Percentiles rank a stretch among this genome's conserved stretches.
Evolutionary conservation across 2,797 vertebrate genomes (phyloP).

Genomic region (Phoeniculus purpureus): DNA sequence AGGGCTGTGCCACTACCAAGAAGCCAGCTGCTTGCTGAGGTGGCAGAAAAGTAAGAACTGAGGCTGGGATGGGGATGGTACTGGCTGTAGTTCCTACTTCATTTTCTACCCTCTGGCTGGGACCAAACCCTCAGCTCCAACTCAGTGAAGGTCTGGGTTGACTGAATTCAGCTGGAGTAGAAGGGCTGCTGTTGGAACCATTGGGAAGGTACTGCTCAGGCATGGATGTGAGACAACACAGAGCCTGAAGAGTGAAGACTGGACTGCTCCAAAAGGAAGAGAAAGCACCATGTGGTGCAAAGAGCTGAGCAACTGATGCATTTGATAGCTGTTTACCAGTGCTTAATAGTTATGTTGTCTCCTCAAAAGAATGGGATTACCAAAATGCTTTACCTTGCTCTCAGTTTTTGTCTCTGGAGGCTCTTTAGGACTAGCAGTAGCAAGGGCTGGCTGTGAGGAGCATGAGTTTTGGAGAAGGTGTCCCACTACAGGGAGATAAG

Average conservation of each 20-base stretch:
- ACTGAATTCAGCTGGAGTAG: neutral
- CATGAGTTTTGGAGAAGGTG: neutral
- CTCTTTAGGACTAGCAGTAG: neutral
- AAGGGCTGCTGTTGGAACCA: neutral
- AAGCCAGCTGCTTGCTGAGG: neutral
- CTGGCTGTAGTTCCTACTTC: neutral
- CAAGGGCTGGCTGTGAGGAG: neutral
- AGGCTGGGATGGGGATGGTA: rapidly evolving
- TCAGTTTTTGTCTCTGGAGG: neutral
- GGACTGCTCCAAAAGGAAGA: neutral
- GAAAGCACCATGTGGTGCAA: neutral
- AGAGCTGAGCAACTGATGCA: neutral
- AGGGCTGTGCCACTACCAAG: neutral
- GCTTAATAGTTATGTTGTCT: neutral
- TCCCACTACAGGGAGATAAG: neutral
- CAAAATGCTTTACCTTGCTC: neutral
- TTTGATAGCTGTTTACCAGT: neutral
- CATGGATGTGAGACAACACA: neutral
- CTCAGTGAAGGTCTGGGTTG: rapidly evolving
- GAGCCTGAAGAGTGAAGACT: neutral
- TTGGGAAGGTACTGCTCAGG: neutral
- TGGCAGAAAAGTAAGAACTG: neutral
- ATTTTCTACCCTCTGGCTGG: neutral
- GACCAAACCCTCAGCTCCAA: neutral
- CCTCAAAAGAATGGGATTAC: neutral